Base-by-base conservation (phyloP, 1,140 invertebrate species). In the Capitella teleta region DNA sequence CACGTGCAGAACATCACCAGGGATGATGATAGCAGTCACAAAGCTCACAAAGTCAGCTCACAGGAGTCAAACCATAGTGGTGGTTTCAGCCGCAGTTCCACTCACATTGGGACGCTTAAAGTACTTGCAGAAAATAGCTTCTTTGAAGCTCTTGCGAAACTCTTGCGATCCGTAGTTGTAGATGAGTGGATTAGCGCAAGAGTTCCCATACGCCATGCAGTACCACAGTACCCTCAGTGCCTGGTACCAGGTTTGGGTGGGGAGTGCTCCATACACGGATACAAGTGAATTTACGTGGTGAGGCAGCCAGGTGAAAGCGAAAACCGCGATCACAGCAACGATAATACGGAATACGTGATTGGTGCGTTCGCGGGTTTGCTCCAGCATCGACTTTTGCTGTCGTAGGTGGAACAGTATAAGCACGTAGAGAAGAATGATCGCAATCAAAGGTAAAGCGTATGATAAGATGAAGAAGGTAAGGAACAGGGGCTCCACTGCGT, bases 271-370 rank as follows among this genome's bases (percentile, higher is more conserved):
- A 47, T 57, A 58, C 51, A 61, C 46, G 28, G 60, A 65, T 40
- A 62, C 48, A 42, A 67, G 59, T 30, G 62, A 59, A 70, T 75
- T 63, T 2, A 77, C 57, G 77, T 91, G 88, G 62, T 93, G 85
- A 2, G 89, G 89, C 59, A 83, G 82, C 90, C 90, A 94, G 72
- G 88, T 92, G 34, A 90, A 77, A 8, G 88, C 88, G 67, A 93
- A 94, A 23, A 89, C 87, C 21, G 87, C 80, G 0, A 93, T 87
- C 18, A 94, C 87, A n/a, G 89, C 82, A 28, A 91, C 78, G 12
- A 94, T 86, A 79, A 94, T 83, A 90, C 89, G 50, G 87, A 78
- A 67, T 82, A 82, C 68, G 87, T 87, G 26, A 86, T 85, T 57
- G 85, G 77, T 38, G 78, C 59, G 83, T 16, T 34, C 19, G 52